Evolutionary conservation across 2,888 invertebrate species (phyloP).

Genomic region (Liposcelis brunnea): DNA sequence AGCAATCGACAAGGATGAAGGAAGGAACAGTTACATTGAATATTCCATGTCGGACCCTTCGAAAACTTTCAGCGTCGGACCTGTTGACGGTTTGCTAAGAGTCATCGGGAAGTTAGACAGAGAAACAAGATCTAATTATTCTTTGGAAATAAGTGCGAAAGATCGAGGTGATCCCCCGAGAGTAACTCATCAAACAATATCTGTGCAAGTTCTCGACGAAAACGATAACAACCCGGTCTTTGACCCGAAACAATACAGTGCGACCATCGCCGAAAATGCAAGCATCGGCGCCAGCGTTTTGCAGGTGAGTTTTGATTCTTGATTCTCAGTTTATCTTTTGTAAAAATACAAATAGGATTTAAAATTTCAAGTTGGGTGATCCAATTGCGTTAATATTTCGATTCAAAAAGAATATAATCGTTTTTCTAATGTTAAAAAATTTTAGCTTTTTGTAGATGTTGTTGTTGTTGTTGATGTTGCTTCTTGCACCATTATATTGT

Average conservation of each 20-base stretch:
- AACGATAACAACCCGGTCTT: conserved; percentile 83
- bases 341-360: too few species aligned
- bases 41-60: conserved; percentile 41
- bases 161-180: conserved; percentile 76
- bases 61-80: conserved; percentile 58
- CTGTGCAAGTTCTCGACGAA: conserved; percentile 63
- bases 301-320: conserved; percentile 31
- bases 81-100: conserved; percentile 71
- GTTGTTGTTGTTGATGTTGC: too few species aligned
- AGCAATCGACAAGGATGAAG: conserved; percentile 78
- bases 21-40: conserved; percentile 78
- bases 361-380: too few species aligned
- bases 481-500: too few species aligned
- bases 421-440: too few species aligned
- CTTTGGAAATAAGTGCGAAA: conserved; percentile 59
- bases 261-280: conserved; percentile 83
- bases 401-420: too few species aligned
- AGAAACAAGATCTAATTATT: conserved; percentile 58
- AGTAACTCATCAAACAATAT: conserved; percentile 47
- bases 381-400: too few species aligned
- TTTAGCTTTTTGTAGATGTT: too few species aligned
- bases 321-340: too few species aligned
- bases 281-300: conserved; percentile 80
- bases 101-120: conserved; percentile 77
- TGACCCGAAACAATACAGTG: conserved; percentile 76